Base-by-base conservation (phyloP, 2,888 invertebrate genomes). In the Automeris io region DNA sequence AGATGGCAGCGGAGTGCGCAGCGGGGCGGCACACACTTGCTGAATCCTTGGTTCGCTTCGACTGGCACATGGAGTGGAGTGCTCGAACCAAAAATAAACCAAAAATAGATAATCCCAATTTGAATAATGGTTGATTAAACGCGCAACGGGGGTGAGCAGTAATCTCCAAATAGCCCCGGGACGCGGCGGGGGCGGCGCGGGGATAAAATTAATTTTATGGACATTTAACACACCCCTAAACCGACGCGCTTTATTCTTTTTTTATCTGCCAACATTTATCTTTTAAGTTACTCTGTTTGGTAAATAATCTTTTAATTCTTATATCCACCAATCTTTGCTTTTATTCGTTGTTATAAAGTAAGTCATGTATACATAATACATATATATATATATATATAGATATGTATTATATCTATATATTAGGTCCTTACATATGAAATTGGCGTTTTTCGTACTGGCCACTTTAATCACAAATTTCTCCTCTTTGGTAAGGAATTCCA, bases 61-160 rank as follows among this genome's bases (percentile, higher is more conserved):
- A 29, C 8, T 29, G 16, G 8, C 3, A 29, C n/a, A 2, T n/a
- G n/a, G 3, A 16, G 16, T 29, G 16, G 8, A 16, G 16, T 29
- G 8, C n/a, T 16, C 4, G n/a, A 13, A 16, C n/a, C n/a, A n/a
- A 1, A 9, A 29, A 16, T 29, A 16, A 29, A 29, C 29, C 29
- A 29, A 29, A 29, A 29, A 29, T 29, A 29, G 16, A 29, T 46
- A 50, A 47, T 43, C 46, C 51, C 47, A 54, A 66, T 70, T 70
- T 70, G 61, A 70, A 70, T 70, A 70, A 70, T 68, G 59, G 51
- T 45, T 49, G 56, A 62, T 69, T 62, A 64, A 61, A 47, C 46
- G 29, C 46, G 40, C 42, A 51, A 45, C 46, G 44, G 48, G 53
- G 54, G 51, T 51, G 8, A 16, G 55, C 54, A 61, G 43, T 45